phyloP scores from a whole-genome alignment of 2,888 invertebrate species.

The Eugnorisma glareosa region DNA sequence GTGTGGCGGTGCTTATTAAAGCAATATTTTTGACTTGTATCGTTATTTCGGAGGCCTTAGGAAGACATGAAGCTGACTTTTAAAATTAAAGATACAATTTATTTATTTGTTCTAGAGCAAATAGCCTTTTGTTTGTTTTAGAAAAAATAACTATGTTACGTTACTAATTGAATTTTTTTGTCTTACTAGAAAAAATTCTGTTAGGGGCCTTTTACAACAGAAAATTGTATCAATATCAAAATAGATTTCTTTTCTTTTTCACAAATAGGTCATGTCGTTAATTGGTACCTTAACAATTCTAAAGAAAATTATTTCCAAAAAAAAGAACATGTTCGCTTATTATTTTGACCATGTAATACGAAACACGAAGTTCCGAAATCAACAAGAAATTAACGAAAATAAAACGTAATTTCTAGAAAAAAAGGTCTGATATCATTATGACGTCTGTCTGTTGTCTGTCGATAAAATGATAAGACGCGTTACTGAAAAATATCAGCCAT shows the following conservation, averaged over 20 bases:
- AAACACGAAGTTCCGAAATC: background rate
- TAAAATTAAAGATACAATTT: background rate
- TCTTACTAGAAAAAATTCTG: background rate
- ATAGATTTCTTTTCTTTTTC: background rate
- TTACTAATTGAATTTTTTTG: background rate
- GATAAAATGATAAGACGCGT: background rate
- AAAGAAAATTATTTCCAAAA: background rate
- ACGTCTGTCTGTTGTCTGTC: background rate
- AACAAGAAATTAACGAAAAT: background rate
- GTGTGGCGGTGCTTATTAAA: background rate
- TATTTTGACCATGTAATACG: conserved; percentile 1
- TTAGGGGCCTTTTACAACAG: background rate
- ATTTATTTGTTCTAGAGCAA: background rate
- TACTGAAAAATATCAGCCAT: conserved; percentile 31
- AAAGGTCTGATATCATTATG: background rate
- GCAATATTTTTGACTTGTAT: background rate
- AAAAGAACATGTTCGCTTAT: background rate
- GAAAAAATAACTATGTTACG: background rate
- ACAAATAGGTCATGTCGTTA: background rate
- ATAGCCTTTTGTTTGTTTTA: background rate
- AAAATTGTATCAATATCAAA: background rate
- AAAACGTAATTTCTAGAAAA: background rate
- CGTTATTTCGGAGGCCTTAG: background rate
- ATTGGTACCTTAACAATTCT: background rate
- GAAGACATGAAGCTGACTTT: background rate